A percentile compares a stretch with the other conserved stretches of the same genome.
These are phyloP conservation scores for Xylophagus ater DNA, from an alignment of 2,888 invertebrate genomes.

Conservation along the genomic window DNA sequence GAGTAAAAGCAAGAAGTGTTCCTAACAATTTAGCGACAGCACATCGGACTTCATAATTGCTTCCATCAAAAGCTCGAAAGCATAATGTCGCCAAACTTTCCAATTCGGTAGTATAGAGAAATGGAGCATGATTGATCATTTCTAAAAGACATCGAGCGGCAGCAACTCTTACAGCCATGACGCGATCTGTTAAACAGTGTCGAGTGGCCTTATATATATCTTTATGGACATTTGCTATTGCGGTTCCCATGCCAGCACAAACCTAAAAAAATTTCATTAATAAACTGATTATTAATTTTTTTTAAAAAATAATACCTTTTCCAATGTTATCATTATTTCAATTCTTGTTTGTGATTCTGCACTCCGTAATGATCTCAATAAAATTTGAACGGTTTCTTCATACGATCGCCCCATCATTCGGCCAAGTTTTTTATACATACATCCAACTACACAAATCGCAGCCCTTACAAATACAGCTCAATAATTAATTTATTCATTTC, in stretches of 20 bases:
- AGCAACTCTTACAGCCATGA: constrained; percentile 84
- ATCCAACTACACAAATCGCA: constrained; percentile 89
- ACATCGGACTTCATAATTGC: constrained; percentile 85
- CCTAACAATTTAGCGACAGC: constrained; percentile 88
- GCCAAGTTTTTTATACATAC: constrained; percentile 96
- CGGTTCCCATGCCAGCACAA: constrained; percentile 89
- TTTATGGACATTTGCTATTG: constrained; percentile 72
- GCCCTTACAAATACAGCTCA: constrained; percentile 61
- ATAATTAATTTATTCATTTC: background rate
- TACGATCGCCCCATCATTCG: constrained; percentile 98
- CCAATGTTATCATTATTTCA: constrained; percentile 93
- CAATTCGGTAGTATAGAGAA: constrained; percentile 77
- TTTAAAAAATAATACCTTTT: constrained; percentile 54
- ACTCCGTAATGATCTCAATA: constrained; percentile 81
- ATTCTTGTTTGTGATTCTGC: constrained; percentile 93
- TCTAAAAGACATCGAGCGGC: constrained; percentile 84
- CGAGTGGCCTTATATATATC: constrained; percentile 88
- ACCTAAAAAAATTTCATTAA: constrained; percentile 20
- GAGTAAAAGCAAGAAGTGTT: constrained; percentile 66
- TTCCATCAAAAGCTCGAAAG: constrained; percentile 82
- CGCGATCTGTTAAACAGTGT: constrained; percentile 80
- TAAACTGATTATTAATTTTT: constrained; percentile 1
- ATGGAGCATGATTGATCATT: constrained; percentile 76
- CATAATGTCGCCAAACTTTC: constrained; percentile 87
- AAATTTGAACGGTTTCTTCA: constrained; percentile 91